Percentiles rank a stretch among this genome's conserved stretches.
phyloP scores from a whole-genome alignment of 2,888 invertebrate species.

The Rhagonycha lutea region DNA sequence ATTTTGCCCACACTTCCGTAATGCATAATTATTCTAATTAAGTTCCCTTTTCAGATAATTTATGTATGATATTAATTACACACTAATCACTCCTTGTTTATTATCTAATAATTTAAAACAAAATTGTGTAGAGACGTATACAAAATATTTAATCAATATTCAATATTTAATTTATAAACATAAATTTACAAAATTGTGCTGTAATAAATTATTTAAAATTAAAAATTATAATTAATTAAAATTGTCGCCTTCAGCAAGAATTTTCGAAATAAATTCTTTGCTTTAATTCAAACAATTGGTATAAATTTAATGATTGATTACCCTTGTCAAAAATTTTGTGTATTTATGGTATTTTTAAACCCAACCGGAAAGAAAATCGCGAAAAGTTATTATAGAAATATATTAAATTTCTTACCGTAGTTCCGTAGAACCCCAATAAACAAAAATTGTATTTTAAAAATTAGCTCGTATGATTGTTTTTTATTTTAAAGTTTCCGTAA shows the following conservation, averaged over 20 bases:
- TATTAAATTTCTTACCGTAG: neutral
- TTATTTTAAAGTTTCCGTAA: neutral
- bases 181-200: neutral
- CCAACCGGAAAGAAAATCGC: neutral
- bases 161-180: neutral
- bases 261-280: neutral
- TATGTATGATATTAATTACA: neutral
- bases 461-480: neutral
- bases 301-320: neutral
- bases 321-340: neutral
- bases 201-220: neutral
- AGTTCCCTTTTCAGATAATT: neutral
- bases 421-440: neutral
- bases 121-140: neutral
- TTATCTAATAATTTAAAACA: neutral
- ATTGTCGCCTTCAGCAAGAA: neutral
- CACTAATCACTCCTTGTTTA: neutral
- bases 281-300: neutral
- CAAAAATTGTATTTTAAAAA: neutral
- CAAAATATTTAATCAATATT: neutral
- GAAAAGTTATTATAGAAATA: neutral
- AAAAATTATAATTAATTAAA: neutral
- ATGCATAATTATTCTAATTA: neutral
- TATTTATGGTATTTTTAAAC: neutral
- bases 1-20: neutral